Evolutionary conservation across 2,113 vertebrate genomes (phyloP), one percentile per base, ranked within the genome.

Genomic region (Ivindomyrus marchei): DNA sequence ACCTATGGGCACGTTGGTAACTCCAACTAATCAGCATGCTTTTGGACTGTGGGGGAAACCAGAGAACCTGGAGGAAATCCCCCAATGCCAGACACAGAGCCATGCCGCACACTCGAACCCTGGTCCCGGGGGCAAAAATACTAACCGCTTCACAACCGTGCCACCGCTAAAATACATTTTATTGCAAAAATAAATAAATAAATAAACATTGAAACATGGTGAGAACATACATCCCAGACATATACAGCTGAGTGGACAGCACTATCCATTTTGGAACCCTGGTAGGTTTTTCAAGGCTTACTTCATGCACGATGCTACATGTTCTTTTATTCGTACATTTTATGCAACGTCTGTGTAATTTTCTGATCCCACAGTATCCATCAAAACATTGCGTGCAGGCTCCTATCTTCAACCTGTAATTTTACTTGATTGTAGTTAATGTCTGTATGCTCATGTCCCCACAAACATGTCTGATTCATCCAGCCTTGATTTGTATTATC

Each of bases 371-470:
- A 87, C 85, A 87, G 13, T 19, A 50, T 56, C 27, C 49, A 87
- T 53, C 85, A 87, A 87, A 87, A 87, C 85, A 87, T 87, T 53
- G 50, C 31, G 7, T 47, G n/a, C 85, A 27, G 19, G 50, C 50
- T 87, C 50, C 36, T 36, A 19, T 53, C 85, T 53, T 36, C n/a
- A 87, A 39, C 85, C 85, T 87, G 85, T 21, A 87, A 87, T 87
- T 87, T 87, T 6, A 87, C 85, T 27, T 56, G 85, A 87, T 87
- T 53, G 49, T 87, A 39, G 85, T 31, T 87, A 36, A 87, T 87
- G 50, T 47, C 24, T 47, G 42, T 42, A 87, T 47, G 84, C n/a
- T 6, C 84, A 17, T n/a, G 47, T 86, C 24, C 5, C 50, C 31
- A 53, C 85, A 53, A 53, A 19, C 49, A 39, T 53, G n/a, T 87